Evolutionary conservation across 2,888 invertebrate genomes (phyloP), one percentile per base, ranked within the genome.

Genomic region (Heliconius erato): DNA sequence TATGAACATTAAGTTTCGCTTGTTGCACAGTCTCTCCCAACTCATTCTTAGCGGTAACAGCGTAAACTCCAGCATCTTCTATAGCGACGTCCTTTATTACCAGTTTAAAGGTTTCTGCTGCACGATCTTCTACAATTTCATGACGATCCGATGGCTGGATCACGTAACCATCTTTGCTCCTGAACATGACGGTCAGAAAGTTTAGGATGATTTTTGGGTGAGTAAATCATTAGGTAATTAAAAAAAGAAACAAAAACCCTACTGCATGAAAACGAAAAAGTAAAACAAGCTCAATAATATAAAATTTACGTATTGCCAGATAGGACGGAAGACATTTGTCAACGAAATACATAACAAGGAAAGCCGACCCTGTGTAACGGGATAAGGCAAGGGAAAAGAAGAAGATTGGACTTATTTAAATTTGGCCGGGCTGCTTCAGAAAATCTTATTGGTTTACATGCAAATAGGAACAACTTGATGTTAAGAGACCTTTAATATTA

Each of bases 61-160:
- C 97, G 91, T 99, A 99, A 2, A 96, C 96, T 0, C 98, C 99
- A 26, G 96, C 97, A 89, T 99, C 98, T 3, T 97, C 97, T 44
- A 97, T 93, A 44, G 96, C 96, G 0, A 98, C 97, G 49, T 97
- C 97, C 88, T 97, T 97, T 84, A 99, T 97, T 16, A 97, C 95
- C 78, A 99, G 95, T 88, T 97, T 97, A 91, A 97, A 97, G 11
- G 96, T 96, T 88, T 97, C 97, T n/a, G 96, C 96, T 7, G 95
- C 96, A 26, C 93, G 92, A 87, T 98, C 97, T 85, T 97, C 97
- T 0, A 96, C 93, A 74, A 97, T 96, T n/a, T 96, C 96, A 85
- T 96, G 95, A 82, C 95, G 96, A 2, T 96, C 96, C 16, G 96
- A 96, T 1, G 96, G 96, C 86, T 97, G 95, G 82, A 98, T 95